These are phyloP conservation scores for Cardiocondyla obscurior DNA, from an alignment of 1,140 invertebrate species.

Conservation along the genomic window DNA sequence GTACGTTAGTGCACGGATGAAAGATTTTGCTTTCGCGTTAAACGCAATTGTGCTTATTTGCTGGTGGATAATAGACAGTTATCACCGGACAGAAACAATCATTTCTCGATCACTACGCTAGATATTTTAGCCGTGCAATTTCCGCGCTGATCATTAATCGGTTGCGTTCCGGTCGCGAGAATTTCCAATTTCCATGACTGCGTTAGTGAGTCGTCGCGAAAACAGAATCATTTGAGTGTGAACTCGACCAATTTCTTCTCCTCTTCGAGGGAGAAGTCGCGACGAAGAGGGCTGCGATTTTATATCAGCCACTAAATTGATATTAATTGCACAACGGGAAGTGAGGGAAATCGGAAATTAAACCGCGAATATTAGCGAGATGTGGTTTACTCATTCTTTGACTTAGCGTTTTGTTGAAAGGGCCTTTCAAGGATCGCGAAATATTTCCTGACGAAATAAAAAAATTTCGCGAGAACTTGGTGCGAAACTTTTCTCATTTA, in stretches of 20 bases:
- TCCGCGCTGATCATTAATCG: constrained; percentile 33
- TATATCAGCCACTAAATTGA: not conserved
- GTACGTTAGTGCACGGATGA: not conserved
- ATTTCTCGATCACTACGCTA: not conserved
- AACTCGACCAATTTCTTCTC: not conserved
- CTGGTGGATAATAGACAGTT: not conserved
- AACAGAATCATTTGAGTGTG: not conserved
- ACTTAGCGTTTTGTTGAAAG: not conserved
- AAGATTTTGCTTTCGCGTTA: not conserved
- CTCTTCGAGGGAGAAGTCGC: not conserved
- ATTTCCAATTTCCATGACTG: constrained; percentile 55
- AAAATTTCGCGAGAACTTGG: constrained; percentile 9
- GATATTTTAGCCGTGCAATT: constrained; percentile 19
- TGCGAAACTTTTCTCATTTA: constrained; percentile 43
- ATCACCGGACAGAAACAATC: constrained; percentile 28
- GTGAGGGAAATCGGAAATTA: not conserved
- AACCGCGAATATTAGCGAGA: not conserved
- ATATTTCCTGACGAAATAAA: constrained; percentile 3
- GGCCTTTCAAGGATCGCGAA: not conserved
- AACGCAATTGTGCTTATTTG: not conserved
- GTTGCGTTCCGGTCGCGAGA: constrained; percentile 32
- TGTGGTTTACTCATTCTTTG: not conserved
- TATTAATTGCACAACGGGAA: not conserved
- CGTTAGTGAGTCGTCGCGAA: not conserved
- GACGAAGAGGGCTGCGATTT: not conserved